phyloP scores from a whole-genome alignment of 1,140 invertebrate genomes.

The Drosophila kanapiae region DNA sequence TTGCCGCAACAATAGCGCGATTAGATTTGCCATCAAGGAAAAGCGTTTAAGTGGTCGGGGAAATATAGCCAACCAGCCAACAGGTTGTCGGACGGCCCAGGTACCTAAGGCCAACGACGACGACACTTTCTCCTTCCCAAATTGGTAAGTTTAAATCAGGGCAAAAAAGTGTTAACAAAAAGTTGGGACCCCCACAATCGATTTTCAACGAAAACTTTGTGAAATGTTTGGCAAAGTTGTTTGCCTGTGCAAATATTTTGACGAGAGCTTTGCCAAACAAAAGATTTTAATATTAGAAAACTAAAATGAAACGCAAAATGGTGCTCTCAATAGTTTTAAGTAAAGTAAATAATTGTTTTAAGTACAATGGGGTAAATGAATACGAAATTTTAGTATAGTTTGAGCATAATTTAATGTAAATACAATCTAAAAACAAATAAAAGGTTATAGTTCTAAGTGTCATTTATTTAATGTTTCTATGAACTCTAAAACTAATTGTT shows the following conservation, averaged over 20 bases:
- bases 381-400: not conserved
- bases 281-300: not conserved
- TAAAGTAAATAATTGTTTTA: not conserved
- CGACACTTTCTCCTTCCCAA: conserved; percentile 10
- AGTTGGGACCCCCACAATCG: no score
- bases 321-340: not conserved
- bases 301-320: not conserved
- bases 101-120: not conserved
- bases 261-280: not conserved
- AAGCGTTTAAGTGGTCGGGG: conserved; percentile 25
- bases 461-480: not conserved
- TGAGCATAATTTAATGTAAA: not conserved
- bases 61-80: conserved; percentile 32
- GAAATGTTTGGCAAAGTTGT: conserved; percentile 8
- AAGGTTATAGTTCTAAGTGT: not conserved
- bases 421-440: not conserved
- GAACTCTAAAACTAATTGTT: not conserved
- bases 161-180: not conserved
- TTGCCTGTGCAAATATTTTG: conserved; percentile 14
- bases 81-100: conserved; percentile 54
- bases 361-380: not conserved
- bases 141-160: conserved; percentile 47
- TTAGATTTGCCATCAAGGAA: conserved; percentile 26
- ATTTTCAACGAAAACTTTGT: conserved; percentile 18
- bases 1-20: conserved; percentile 26